Conservation (phyloP, 1,140 invertebrate species). For the Doryteuthis pealeii region DNA sequence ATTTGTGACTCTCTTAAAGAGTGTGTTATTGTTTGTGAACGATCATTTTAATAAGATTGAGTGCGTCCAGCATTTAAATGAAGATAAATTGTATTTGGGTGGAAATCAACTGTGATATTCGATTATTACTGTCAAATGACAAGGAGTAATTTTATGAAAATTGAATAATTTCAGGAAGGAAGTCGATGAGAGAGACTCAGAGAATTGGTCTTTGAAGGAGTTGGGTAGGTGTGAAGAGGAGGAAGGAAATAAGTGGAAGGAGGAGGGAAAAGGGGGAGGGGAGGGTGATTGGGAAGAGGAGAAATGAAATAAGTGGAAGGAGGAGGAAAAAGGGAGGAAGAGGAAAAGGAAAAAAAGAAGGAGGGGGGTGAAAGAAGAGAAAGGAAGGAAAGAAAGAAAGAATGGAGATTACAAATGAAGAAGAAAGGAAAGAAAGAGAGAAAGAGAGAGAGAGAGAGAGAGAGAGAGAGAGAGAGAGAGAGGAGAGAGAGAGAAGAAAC, state of each 20-base stretch:
- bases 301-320: background rate
- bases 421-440: background rate
- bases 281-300: background rate
- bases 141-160: no score
- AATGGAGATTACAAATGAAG: no score
- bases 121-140: no score
- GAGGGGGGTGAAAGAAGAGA: background rate
- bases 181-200: no score
- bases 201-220: no score
- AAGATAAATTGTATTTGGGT: no score
- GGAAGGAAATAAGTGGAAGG: background rate
- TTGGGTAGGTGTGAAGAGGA: background rate
- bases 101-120: no score
- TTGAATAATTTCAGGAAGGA: no score
- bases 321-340: background rate
- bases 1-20: no score
- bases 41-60: no score
- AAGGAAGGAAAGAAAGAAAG: background rate
- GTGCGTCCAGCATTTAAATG: no score
- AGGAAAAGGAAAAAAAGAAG: background rate
- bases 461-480: background rate
- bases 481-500: background rate
- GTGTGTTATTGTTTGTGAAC: no score
- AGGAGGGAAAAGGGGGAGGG: background rate
- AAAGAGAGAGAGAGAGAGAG: background rate